phyloP scores from a whole-genome alignment of 1,140 invertebrate species.

The Listronotus oregonensis region DNA sequence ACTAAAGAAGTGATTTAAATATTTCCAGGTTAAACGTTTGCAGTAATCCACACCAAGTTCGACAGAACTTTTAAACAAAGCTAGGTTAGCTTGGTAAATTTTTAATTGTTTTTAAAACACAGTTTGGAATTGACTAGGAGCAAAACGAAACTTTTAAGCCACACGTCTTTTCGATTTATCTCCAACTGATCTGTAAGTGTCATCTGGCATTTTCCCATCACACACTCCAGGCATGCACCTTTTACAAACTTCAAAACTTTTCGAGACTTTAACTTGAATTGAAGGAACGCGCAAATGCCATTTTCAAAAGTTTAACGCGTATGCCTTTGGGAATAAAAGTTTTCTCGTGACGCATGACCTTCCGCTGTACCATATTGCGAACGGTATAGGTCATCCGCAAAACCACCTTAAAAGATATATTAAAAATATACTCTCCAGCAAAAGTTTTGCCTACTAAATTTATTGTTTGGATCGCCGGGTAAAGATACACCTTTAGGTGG shows the following conservation, averaged over 20 bases:
- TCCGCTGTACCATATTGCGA: constrained; percentile 8
- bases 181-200: constrained; percentile 21
- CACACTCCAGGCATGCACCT: constrained; percentile 25
- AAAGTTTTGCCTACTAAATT: no score
- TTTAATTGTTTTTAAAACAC: not conserved
- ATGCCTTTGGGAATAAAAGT: constrained; percentile 27
- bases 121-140: not conserved
- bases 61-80: no score
- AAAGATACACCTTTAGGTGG: no score
- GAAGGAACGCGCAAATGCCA: constrained; percentile 31
- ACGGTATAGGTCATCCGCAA: not conserved
- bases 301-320: constrained; percentile 26
- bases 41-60: no score
- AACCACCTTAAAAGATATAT: no score
- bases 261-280: constrained; percentile 29
- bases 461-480: no score
- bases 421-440: no score
- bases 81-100: no score
- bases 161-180: constrained; percentile 27
- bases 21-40: no score
- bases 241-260: constrained; percentile 22
- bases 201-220: constrained; percentile 35
- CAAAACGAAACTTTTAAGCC: constrained; percentile 20
- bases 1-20: no score
- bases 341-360: constrained; percentile 27